A percentile compares a stretch with the other conserved stretches of the same genome.
These are phyloP conservation scores for Periophthalmus modestus DNA, from an alignment of 2,113 vertebrate genomes.

Conservation along the genomic window DNA sequence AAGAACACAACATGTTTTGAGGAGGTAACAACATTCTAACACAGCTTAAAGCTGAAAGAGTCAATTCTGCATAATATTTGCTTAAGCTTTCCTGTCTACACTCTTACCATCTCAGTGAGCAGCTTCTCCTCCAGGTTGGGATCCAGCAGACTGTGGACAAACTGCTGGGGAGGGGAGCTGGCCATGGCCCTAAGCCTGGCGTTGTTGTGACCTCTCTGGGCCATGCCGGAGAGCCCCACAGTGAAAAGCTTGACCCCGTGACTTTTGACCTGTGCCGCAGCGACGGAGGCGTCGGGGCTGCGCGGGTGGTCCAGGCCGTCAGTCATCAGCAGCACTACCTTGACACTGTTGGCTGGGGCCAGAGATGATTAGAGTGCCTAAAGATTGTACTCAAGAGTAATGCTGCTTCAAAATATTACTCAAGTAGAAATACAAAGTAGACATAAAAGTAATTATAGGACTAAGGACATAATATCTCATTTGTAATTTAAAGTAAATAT, in stretches of 20 bases:
- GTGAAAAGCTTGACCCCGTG: conserved; percentile 82
- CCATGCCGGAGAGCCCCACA: conserved; percentile 78
- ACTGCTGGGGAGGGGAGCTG: conserved; percentile 75
- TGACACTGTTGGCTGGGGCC: conserved; percentile 51
- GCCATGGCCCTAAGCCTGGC: conserved; percentile 83
- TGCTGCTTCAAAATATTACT: too few species aligned
- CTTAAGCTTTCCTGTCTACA: background rate
- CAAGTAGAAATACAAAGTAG: too few species aligned
- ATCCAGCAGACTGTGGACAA: conserved; percentile 80
- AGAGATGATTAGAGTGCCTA: too few species aligned
- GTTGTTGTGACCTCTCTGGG: conserved; percentile 69
- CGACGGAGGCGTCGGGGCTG: conserved; percentile 77
- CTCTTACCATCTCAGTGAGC: conserved; percentile 75
- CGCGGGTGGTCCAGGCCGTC: conserved; percentile 88
- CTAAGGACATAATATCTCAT: too few species aligned
- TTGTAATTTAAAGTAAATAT: too few species aligned
- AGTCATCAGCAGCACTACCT: conserved; percentile 85
- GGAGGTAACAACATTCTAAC: too few species aligned
- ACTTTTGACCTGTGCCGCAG: conserved; percentile 78
- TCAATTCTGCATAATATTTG: too few species aligned
- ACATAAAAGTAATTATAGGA: too few species aligned
- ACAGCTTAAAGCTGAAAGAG: too few species aligned
- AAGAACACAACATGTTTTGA: too few species aligned
- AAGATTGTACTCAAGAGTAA: too few species aligned
- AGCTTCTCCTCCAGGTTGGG: conserved; percentile 74